Evolutionary conservation across 2,888 invertebrate species (phyloP), one percentile per base, ranked within the genome.

Genomic region (Sepioteuthis lessoniana): DNA sequence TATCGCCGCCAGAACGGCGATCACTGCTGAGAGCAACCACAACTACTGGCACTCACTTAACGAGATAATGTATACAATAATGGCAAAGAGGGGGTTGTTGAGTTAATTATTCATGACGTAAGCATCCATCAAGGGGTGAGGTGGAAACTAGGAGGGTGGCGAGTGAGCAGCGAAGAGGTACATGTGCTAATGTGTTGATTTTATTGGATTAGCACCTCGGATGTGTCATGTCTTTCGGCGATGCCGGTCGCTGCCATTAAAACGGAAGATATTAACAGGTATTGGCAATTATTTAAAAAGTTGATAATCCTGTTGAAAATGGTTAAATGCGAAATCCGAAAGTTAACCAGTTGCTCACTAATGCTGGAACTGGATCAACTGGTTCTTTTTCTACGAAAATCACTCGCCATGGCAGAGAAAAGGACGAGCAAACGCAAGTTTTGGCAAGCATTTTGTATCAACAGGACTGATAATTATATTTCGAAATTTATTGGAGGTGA

Each of bases 41-140:
- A 76, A 35, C 76, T 35, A 35, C 76, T 76, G 0, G 76, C 76
- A 76, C 76, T 76, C n/a, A 76, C 76, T 76, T n/a, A 76, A 76
- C 76, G 76, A 76, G 76, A n/a, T 76, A 76, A 76, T 76, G 76
- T 76, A n/a, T 76, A 76, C 76, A 76, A 76, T 76, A 76, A 76
- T 76, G 2, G 76, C n/a, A 76, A 76, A 76, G n/a, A 35, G 35
- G n/a, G n/a, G 76, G 4, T 35, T 35, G 76, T 76, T 76, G 76
- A 76, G 76, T 76, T 76, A 76, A 76, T 76, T 76, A 76, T 76
- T 76, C 76, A 76, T 76, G 76, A 76, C 76, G 76, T 76, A 76
- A 76, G 76, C 76, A 76, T 76, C 76, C 76, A 76, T 76, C 76
- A 76, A 76, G 16, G 16, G 16, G 8, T 13, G 25, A 10, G 35